Evolutionary conservation across 2,113 vertebrate genomes (phyloP), one percentile per base, ranked within the genome.

Genomic region (Leptosomus discolor): DNA sequence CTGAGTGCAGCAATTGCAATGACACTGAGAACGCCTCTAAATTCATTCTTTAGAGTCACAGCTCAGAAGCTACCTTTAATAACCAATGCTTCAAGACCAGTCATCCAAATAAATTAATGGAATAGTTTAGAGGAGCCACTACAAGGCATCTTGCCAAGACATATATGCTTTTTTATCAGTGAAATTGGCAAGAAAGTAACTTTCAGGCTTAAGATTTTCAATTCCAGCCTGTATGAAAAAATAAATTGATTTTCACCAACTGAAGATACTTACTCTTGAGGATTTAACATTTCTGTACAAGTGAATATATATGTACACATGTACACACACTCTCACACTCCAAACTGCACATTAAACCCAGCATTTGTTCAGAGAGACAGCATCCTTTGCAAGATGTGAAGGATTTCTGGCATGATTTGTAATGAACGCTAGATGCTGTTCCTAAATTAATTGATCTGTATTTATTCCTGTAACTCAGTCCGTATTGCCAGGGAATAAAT

Each of bases 31-130:
- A 60, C 4, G 46, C 63, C 93, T 70, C 93, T 23, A 15, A 70
- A 56, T 69, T 74, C 85, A 79, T 96, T 89, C 93, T 85, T 87
- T 56, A 68, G 92, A 97, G 88, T 57, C 95, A 85, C 88, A 84
- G 96, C 91, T 92, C 92, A 82, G 67, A 30, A 83, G 81, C 68
- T 76, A 37, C 87, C 90, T 95, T 89, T 96, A 96, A 97, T 97
- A 97, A 96, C 82, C 86, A 45, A 36, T 83, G 93, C 94, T 98
- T 96, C 96, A 96, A 94, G 97, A 89, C 84, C 96, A 98, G 95
- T 87, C 97, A 97, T 96, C 95, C 97, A 98, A 96, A 97, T 97
- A 97, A 97, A 98, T 98, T 98, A 98, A 98, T 98, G 97, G 95
- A 96, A 97, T 95, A 81, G n/a, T 97, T 97, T 94, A 94, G 85